Evolutionary conservation across 2,113 vertebrate genomes (phyloP).

Genomic region (Tetraodon nigroviridis): DNA sequence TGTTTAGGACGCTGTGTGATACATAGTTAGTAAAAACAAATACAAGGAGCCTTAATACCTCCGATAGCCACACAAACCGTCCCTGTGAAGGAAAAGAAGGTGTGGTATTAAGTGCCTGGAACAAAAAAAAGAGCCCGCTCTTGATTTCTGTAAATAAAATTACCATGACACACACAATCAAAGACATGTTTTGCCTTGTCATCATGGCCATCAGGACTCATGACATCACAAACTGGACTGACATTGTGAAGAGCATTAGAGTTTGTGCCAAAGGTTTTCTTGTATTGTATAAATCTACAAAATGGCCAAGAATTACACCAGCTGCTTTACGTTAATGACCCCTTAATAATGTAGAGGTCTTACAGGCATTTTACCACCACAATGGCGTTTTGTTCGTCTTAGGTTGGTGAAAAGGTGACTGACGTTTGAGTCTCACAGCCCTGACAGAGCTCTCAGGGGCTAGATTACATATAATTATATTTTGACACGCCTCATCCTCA

Average conservation of each 20-base stretch:
- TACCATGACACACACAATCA: slow-evolving; percentile 46
- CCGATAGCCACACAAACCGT: too few relatives aligned
- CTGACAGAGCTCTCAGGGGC: slow-evolving; percentile 5
- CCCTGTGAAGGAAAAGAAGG: neutral
- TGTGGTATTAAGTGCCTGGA: slow-evolving; percentile 32
- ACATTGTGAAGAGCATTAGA: neutral
- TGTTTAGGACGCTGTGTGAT: too few relatives aligned
- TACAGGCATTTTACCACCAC: slow-evolving; percentile 1
- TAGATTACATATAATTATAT: slow-evolving; percentile 33
- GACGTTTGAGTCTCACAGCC: slow-evolving; percentile 6
- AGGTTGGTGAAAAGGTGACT: slow-evolving; percentile 20
- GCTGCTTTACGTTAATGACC: slow-evolving; percentile 24
- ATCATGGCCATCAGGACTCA: slow-evolving; percentile 14
- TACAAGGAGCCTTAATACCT: too few relatives aligned
- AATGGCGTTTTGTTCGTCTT: slow-evolving; percentile 12
- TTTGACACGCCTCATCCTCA: slow-evolving; percentile 24
- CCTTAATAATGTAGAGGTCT: slow-evolving; percentile 18
- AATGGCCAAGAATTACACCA: too few relatives aligned
- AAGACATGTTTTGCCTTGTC: slow-evolving; percentile 38
- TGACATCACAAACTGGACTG: slow-evolving; percentile 15
- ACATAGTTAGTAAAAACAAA: too few relatives aligned
- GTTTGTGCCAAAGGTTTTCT: too few relatives aligned
- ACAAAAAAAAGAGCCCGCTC: slow-evolving; percentile 30
- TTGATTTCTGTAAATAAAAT: slow-evolving; percentile 30
- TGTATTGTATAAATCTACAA: too few relatives aligned